Evolutionary conservation across 2,113 vertebrate genomes (phyloP).

Genomic region (Felis chaus): DNA sequence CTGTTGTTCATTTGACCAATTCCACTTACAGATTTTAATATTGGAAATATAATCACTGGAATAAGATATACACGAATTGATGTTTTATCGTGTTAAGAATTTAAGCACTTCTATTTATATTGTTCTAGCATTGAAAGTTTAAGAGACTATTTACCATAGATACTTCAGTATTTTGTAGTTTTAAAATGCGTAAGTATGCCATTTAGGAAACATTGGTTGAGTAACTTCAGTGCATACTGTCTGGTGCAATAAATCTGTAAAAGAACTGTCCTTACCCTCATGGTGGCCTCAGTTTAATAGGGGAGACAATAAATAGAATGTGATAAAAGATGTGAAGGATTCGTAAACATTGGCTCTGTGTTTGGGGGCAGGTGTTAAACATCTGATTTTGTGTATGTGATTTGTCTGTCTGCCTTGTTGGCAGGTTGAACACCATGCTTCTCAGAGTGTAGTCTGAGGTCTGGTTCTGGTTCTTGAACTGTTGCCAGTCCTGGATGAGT

Average conservation of each 20-base stretch:
- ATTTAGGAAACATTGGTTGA: neutral
- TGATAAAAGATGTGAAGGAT: neutral
- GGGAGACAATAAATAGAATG: neutral
- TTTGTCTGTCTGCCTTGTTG: neutral
- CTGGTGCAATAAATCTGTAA: neutral
- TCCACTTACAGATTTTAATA: neutral
- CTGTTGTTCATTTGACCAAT: neutral
- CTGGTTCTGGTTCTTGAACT: neutral
- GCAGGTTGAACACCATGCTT: neutral
- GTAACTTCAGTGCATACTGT: neutral
- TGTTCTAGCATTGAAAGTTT: constrained; percentile 13
- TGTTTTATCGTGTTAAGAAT: constrained; percentile 45
- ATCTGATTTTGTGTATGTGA: neutral
- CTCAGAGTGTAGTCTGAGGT: neutral
- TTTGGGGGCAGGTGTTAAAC: neutral
- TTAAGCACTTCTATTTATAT: neutral
- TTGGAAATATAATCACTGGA: neutral
- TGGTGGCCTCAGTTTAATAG: neutral
- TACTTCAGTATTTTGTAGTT: neutral
- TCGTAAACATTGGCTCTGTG: neutral
- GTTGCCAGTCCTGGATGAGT: neutral
- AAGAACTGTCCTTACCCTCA: neutral
- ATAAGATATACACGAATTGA: neutral
- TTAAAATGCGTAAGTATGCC: neutral
- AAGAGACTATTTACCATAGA: neutral